Evolutionary conservation across 2,113 vertebrate genomes (phyloP), one percentile per base, ranked within the genome.

Genomic region (Grammomys surdaster): DNA sequence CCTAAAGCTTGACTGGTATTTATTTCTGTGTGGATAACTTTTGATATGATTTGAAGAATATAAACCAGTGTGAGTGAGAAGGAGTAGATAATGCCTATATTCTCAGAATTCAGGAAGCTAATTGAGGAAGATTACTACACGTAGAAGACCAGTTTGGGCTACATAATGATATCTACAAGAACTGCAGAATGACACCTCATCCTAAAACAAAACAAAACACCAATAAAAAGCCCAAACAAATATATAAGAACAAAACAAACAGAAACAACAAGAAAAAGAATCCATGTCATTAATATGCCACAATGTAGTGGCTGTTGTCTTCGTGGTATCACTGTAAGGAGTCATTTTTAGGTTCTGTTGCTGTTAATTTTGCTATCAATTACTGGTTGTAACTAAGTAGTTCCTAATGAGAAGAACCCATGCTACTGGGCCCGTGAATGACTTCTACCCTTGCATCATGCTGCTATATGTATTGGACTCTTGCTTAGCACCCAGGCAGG

Each of bases 21-120:
- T 40, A 9, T 63, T 56, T 48, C 75, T 43, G 36, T 24, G 22
- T 69, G n/a, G 36, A 73, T 0, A 24, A 82, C 36, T 67, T 17
- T 33, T 86, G 48, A n/a, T 2, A 12, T 46, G 40, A 75, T 78
- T 93, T 92, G 88, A 95, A 76, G 54, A 48, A 70, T 67, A 89
- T 36, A 46, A 78, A 28, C 28, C 10, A 13, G 65, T 72, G 22
- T 17, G 46, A 89, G n/a, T 17, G 5, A 43, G 28, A 17, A 24
- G 24, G 19, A 56, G n/a, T 89, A 40, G 54, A 28, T 89, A 26
- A 75, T 20, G 54, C 10, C 70, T 75, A 28, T 20, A 43, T 46
- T 58, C 16, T 43, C n/a, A 89, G 16, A n/a, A 75, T 73, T 75
- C 5, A 89, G 26, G 26, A 75, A n/a, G 2, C 70, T 6, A 14